These are phyloP conservation scores for Watsonalla binaria DNA, from an alignment of 2,888 invertebrate genomes.

Conservation along the genomic window DNA sequence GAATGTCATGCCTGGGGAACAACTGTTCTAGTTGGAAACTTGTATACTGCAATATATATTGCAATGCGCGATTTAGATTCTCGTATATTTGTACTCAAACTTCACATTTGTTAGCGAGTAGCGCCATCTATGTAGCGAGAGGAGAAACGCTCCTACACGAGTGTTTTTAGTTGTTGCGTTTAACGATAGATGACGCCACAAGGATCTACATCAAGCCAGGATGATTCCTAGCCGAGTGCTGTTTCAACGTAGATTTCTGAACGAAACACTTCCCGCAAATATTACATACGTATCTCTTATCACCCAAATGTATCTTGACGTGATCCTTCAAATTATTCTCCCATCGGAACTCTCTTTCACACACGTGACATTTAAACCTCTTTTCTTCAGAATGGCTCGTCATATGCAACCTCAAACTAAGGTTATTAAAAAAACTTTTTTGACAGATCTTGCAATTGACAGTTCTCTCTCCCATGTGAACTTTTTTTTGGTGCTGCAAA, in stretches of 20 bases:
- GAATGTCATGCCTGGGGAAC: too few species aligned
- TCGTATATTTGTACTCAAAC: too few species aligned
- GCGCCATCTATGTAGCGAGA: too few species aligned
- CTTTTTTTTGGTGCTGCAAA: conserved; percentile 42
- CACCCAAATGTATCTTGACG: conserved; percentile 40
- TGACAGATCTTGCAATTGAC: conserved; percentile 65
- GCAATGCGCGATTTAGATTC: too few species aligned
- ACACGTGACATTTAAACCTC: conserved; percentile 27
- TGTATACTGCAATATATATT: too few species aligned
- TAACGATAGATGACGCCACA: too few species aligned
- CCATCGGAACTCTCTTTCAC: conserved; percentile 28
- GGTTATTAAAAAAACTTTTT: conserved; percentile 55
- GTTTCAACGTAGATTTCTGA: conserved; percentile 54
- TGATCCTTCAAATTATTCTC: conserved; percentile 35
- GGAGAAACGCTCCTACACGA: too few species aligned
- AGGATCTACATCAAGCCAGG: conserved; percentile 12
- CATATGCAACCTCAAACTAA: conserved; percentile 33
- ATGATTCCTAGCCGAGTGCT: conserved; percentile 51
- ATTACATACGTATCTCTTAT: conserved; percentile 52
- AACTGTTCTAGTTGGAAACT: too few species aligned
- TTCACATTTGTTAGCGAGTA: too few species aligned
- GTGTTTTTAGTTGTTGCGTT: too few species aligned
- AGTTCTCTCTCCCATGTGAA: conserved; percentile 50
- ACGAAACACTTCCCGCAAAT: conserved; percentile 60
- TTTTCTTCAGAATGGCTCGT: conserved; percentile 24